phyloP scores from a whole-genome alignment of 1,140 invertebrate species.

The Papilio polytes region DNA sequence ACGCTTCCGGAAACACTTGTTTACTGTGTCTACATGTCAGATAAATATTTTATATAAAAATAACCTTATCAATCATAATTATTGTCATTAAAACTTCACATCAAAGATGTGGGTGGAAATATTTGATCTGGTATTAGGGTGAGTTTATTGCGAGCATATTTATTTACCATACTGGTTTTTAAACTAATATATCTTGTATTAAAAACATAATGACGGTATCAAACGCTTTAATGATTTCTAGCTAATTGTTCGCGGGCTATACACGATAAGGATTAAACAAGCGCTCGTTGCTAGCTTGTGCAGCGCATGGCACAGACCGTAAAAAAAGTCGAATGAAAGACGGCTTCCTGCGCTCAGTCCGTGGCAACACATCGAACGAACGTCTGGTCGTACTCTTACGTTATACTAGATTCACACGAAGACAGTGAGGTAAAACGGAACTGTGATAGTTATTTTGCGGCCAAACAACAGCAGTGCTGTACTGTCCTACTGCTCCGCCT shows the following conservation, averaged over 20 bases:
- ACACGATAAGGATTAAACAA: conserved; percentile 43
- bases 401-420: neutral
- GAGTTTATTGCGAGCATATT: too few species aligned
- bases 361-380: neutral
- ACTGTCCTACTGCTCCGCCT: neutral
- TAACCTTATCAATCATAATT: neutral
- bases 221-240: neutral
- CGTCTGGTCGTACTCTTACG: neutral
- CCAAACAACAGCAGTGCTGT: neutral
- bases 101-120: neutral
- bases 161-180: too few species aligned
- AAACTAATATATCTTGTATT: too few species aligned
- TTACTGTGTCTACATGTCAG: neutral
- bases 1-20: conserved; percentile 8
- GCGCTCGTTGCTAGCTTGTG: conserved; percentile 38
- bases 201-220: neutral
- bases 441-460: neutral
- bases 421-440: neutral
- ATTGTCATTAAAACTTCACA: neutral
- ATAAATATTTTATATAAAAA: neutral
- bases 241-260: conserved; percentile 16
- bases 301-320: conserved; percentile 71
- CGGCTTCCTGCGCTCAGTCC: conserved; percentile 73
- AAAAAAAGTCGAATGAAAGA: conserved; percentile 80
- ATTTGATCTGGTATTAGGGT: neutral